phyloP scores from a whole-genome alignment of 2,888 invertebrate species.

The Xestia c-nigrum region DNA sequence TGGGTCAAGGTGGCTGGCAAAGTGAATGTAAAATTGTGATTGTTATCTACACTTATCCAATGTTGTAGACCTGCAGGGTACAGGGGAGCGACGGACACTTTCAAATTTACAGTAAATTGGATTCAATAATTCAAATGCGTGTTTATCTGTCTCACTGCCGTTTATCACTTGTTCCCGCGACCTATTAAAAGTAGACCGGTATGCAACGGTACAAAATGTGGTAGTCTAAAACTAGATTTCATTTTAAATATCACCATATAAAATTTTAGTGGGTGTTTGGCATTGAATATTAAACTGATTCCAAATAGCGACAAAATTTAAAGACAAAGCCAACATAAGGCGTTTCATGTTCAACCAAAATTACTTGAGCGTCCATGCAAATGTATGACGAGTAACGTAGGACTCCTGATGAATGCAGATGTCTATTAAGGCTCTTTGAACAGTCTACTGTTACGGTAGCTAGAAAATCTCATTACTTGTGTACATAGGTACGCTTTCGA shows the following conservation, averaged over 20 bases:
- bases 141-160: constrained; percentile 41
- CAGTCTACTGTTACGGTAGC: constrained; percentile 62
- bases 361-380: constrained; percentile 40
- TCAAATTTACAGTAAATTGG: constrained; percentile 62
- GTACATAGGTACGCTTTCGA: constrained; percentile 68
- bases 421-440: constrained; percentile 63
- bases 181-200: constrained; percentile 46
- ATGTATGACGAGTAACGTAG: constrained; percentile 41
- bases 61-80: constrained; percentile 55
- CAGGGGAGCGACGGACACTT: constrained; percentile 61
- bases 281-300: constrained; percentile 44
- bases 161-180: constrained; percentile 40
- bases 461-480: constrained; percentile 74
- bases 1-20: constrained; percentile 86
- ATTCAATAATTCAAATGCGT: constrained; percentile 42
- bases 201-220: constrained; percentile 30
- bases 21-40: constrained; percentile 87
- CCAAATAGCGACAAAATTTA: constrained; percentile 1
- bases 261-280: constrained; percentile 31
- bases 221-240: constrained; percentile 36
- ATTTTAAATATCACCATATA: constrained; percentile 42
- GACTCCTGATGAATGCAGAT: constrained; percentile 65
- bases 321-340: constrained; percentile 7
- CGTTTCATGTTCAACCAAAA: constrained; percentile 23
- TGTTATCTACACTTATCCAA: constrained; percentile 78